Evolutionary conservation across 1,140 invertebrate genomes (phyloP).

Genomic region (Pectinophora gossypiella): DNA sequence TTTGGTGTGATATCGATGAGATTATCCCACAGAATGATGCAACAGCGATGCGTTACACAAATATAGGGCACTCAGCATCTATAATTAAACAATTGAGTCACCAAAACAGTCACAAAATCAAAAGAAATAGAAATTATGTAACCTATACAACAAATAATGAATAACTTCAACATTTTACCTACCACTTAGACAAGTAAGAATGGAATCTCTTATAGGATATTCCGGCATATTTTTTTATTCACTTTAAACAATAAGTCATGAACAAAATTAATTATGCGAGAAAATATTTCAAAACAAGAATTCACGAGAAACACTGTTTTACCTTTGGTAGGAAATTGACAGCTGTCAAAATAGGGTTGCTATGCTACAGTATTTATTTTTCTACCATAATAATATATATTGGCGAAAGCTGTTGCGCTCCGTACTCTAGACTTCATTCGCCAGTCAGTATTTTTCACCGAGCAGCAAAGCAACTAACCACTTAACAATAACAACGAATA

Average conservation of each 20-base stretch:
- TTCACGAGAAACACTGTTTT: not conserved
- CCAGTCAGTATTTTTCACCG: too few relatives aligned
- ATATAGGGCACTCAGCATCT: constrained; percentile 41
- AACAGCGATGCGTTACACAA: constrained; percentile 21
- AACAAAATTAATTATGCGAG: not conserved
- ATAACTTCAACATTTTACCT: constrained; percentile 16
- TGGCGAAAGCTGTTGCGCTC: too few relatives aligned
- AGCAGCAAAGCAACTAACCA: too few relatives aligned
- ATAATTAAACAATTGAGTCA: constrained; percentile 49
- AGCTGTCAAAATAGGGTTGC: not conserved
- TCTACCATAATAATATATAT: too few relatives aligned
- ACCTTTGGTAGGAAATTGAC: not conserved
- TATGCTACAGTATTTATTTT: too few relatives aligned
- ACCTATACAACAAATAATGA: constrained; percentile 20
- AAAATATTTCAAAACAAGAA: not conserved
- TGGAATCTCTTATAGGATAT: constrained; percentile 47
- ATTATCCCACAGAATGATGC: constrained; percentile 19
- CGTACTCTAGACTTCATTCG: too few relatives aligned
- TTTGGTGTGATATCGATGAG: constrained; percentile 7
- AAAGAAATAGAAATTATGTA: constrained; percentile 53
- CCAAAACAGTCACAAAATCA: not conserved
- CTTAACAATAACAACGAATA: too few relatives aligned
- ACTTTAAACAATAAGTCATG: not conserved
- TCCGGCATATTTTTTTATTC: constrained; percentile 41
- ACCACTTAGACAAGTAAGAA: constrained; percentile 61